Conservation (phyloP, 2,113 vertebrate species). For the Zeus faber region DNA sequence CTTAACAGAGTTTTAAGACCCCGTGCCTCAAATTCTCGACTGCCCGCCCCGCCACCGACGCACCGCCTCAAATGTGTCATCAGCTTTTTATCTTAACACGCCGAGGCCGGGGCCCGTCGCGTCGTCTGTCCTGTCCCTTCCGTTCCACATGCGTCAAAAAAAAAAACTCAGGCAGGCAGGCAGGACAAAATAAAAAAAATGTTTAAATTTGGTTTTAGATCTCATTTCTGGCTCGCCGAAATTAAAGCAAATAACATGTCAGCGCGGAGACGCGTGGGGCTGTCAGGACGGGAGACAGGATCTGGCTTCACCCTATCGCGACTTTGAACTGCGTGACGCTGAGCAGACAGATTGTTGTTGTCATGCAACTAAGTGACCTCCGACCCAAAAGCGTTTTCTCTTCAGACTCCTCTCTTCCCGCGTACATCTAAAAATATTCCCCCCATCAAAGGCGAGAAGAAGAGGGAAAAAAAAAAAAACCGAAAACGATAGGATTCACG, state of each 20-base stretch:
- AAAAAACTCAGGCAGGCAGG: constrained; percentile 6
- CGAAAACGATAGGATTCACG: constrained; percentile 65
- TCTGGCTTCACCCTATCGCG: constrained; percentile 65
- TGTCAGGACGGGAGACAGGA: constrained; percentile 69
- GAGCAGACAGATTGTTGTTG: constrained; percentile 76
- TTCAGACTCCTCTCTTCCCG: constrained; percentile 60
- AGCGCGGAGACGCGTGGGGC: constrained; percentile 56
- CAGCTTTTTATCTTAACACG: constrained; percentile 33
- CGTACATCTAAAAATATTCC: constrained; percentile 74
- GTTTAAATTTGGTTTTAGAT: constrained; percentile 71
- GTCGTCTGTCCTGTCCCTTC: constrained; percentile 28
- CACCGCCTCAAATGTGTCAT: constrained; percentile 57
- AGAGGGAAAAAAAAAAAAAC: too few relatives aligned
- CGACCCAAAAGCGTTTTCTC: constrained; percentile 52
- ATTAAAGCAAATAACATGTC: constrained; percentile 70
- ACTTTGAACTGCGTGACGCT: constrained; percentile 72
- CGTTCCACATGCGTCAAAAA: constrained; percentile 53
- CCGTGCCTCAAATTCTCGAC: neutral
- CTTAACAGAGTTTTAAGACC: neutral
- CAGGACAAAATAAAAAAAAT: constrained; percentile 48
- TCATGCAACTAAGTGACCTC: constrained; percentile 67
- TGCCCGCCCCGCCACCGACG: too few relatives aligned
- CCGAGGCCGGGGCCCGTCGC: constrained; percentile 29
- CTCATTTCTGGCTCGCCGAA: constrained; percentile 48
- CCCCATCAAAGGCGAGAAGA: too few relatives aligned